These are phyloP conservation scores for Polyergus mexicanus DNA, from an alignment of 1,140 invertebrate genomes.

Conservation along the genomic window DNA sequence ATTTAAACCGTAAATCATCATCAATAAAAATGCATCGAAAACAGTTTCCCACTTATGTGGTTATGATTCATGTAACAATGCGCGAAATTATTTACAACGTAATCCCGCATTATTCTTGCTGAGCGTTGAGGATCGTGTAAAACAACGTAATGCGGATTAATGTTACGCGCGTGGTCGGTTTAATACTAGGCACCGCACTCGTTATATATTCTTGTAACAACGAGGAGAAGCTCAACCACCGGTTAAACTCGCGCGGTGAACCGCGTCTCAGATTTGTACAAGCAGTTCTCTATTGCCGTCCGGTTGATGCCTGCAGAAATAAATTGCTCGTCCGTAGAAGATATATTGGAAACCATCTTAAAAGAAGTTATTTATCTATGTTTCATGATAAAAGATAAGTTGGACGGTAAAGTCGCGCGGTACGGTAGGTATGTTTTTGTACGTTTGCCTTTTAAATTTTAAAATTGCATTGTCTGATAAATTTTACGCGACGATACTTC, in stretches of 20 bases:
- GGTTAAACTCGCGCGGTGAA: conserved; percentile 37
- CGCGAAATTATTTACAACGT: conserved; percentile 58
- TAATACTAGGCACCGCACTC: conserved; percentile 42
- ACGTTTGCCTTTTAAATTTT: conserved; percentile 22
- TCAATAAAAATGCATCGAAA: conserved; percentile 43
- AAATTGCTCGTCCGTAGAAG: conserved; percentile 45
- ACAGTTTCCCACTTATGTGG: background rate
- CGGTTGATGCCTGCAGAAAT: background rate
- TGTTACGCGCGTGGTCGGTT: conserved; percentile 61
- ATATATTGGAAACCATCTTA: conserved; percentile 49
- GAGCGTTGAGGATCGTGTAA: conserved; percentile 53
- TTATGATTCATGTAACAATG: conserved; percentile 40
- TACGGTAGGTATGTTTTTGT: background rate
- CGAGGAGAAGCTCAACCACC: conserved; percentile 15
- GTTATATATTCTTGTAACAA: conserved; percentile 57
- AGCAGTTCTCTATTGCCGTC: conserved; percentile 40
- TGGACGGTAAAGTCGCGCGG: conserved; percentile 21
- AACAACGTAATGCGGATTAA: conserved; percentile 59
- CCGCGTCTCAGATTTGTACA: conserved; percentile 53
- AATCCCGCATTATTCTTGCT: conserved; percentile 52
- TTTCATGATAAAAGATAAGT: conserved; percentile 61
- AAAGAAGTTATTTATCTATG: conserved; percentile 58
- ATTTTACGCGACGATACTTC: conserved; percentile 10
- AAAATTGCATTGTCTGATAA: conserved; percentile 30
- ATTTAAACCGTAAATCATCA: background rate